Evolutionary conservation across 30 jellyfish, hydroid and myxozoan species (phyloP), one percentile per base, ranked within the genome.

Genomic region (Aurelia coerulea): DNA sequence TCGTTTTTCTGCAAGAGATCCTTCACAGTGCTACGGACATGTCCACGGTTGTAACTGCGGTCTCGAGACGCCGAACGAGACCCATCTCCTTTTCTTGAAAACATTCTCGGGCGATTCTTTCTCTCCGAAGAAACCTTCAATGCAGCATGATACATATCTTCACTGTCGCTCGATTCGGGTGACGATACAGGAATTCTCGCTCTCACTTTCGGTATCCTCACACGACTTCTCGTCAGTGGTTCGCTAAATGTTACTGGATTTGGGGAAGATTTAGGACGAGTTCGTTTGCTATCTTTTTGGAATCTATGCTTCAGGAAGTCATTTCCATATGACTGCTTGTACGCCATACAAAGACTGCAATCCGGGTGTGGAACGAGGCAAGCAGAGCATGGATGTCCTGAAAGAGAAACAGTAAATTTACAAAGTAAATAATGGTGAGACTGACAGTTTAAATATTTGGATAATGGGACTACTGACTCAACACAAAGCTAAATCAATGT

Each of bases 361-460:
- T 59, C 76, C 35, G 90, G 90, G 41, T 80, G 80, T 64, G 97
- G 97, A 63, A 84, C 78, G 18, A 67, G 86, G 69, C 97, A 91
- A 9, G 76, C 46, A 6, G 89, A 35, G 60, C 97, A 91, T 15
- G 91, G 50, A 54, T 71, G 79, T 32, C 6, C 76, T 46, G 50
- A 64, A 17, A 49, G 65, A 62, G 50, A 71, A 16, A 4, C 1
- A 46, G 11, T 1, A 13, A 46, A 46, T 3, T 46, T 46, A 46
- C 14, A 46, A 46, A 4, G 7, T 2, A 46, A 46, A 1, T 46
- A 9, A 46, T 9, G 1, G 56, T 9, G 11, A 0, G 5, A 4
- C 11, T 0, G 14, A 5, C 7, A 1, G 56, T 13, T 46, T 8
- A 0, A 46, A 46, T 13, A 0, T 46, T 46, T 46, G 56, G 56